Conservation (phyloP, 2,113 vertebrate genomes). For the Hippocampus abdominalis region DNA sequence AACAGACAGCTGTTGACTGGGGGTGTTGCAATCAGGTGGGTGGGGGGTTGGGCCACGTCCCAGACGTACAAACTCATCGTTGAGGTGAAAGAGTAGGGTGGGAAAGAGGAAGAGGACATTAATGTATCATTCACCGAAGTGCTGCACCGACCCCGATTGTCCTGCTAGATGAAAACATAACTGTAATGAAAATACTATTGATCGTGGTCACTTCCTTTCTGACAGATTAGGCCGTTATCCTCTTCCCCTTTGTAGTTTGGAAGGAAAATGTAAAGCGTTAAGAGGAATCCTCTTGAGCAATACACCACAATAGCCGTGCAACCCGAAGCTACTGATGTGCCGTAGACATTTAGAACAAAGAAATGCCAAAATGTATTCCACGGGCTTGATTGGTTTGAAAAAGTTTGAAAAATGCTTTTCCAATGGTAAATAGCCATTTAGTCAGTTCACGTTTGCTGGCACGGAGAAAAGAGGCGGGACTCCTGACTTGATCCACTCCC, state of each 20-base stretch:
- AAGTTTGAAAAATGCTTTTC: neutral
- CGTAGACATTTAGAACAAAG: neutral
- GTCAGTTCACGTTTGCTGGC: conserved; percentile 3
- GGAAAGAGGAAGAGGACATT: conserved; percentile 35
- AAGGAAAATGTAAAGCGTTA: conserved; percentile 53
- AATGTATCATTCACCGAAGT: conserved; percentile 70
- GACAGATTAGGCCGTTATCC: conserved; percentile 67
- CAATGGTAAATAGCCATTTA: neutral
- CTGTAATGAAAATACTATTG: conserved; percentile 76
- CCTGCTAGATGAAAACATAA: conserved; percentile 72
- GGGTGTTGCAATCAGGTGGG: conserved; percentile 23
- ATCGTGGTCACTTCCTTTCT: conserved; percentile 67
- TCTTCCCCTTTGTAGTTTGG: conserved; percentile 44
- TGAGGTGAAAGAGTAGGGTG: conserved; percentile 48
- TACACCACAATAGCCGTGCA: conserved; percentile 34
- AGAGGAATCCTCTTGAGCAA: conserved; percentile 53
- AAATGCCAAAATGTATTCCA: neutral
- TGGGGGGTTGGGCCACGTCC: conserved; percentile 48
- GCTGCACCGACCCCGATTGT: conserved; percentile 43
- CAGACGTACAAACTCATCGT: conserved; percentile 47
- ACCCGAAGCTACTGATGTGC: neutral
- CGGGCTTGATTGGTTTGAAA: neutral
- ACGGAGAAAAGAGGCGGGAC: neutral
- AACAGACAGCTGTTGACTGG: conserved; percentile 63
- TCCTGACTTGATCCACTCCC: conserved; percentile 14